Evolutionary conservation across 2,113 vertebrate species (phyloP).

Genomic region (Lichenostomus cassidix): DNA sequence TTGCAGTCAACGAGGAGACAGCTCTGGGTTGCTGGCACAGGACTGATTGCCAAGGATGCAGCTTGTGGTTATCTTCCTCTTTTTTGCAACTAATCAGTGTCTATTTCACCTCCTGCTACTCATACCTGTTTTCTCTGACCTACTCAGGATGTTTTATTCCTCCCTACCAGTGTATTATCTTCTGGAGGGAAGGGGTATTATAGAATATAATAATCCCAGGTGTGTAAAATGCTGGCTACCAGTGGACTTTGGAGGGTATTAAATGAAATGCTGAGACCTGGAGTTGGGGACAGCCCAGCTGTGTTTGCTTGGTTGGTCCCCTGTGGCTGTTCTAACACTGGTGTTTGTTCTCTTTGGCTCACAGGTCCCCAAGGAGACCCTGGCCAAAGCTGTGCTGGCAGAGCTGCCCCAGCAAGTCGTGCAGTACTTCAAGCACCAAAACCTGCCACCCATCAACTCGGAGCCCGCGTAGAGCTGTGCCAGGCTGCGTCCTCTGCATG

Average conservation of each 20-base stretch:
- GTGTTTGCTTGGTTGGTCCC: accelerated
- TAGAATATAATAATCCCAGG: neutral
- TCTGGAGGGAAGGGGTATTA: neutral
- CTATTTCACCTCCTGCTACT: neutral
- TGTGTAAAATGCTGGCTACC: neutral
- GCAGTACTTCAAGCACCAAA: conserved; percentile 97
- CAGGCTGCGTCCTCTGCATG: conserved; percentile 75
- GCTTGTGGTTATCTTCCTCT: neutral
- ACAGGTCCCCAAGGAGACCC: conserved; percentile 95
- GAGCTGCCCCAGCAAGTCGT: conserved; percentile 97
- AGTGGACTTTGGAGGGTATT: accelerated
- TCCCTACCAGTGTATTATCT: neutral
- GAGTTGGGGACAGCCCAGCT: neutral
- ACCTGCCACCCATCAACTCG: conserved; percentile 86
- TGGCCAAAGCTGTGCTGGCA: conserved; percentile 95
- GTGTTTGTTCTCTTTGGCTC: neutral
- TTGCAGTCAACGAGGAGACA: neutral
- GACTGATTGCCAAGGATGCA: neutral
- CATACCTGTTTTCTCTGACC: neutral
- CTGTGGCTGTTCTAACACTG: accelerated
- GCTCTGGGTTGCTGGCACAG: neutral
- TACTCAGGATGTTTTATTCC: neutral
- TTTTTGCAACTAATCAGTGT: neutral
- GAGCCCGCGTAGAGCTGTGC: conserved; percentile 77
- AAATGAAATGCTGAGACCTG: neutral